These are phyloP conservation scores for Staurois parvus DNA, from an alignment of 2,797 vertebrate genomes.

Conservation along the genomic window DNA sequence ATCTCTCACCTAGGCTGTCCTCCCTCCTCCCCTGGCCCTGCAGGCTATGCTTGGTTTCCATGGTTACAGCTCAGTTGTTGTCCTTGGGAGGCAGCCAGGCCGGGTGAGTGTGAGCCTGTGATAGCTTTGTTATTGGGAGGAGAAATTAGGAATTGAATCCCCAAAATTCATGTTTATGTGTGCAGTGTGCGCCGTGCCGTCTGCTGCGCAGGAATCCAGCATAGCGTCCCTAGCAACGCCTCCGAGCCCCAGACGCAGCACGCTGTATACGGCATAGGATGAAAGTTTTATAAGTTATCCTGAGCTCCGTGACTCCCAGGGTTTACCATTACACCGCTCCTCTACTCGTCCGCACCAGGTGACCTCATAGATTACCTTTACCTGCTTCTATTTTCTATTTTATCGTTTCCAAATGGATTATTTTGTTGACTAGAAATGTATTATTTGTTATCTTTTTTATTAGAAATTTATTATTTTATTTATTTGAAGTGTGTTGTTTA, in stretches of 20 bases:
- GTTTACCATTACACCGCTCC: too few relatives aligned
- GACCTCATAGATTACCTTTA: too few relatives aligned
- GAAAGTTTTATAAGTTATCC: slow-evolving; percentile 25
- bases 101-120: background rate
- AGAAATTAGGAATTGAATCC: background rate
- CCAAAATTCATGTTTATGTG: background rate
- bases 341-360: too few relatives aligned
- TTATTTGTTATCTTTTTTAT: too few relatives aligned
- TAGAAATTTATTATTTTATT: too few relatives aligned
- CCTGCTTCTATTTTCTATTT: too few relatives aligned
- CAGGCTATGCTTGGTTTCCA: slow-evolving; percentile 45
- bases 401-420: too few relatives aligned
- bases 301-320: too few relatives aligned
- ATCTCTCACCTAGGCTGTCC: too few relatives aligned
- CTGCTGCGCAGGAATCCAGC: background rate
- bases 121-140: background rate
- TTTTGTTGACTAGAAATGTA: too few relatives aligned
- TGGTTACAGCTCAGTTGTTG: slow-evolving; percentile 30
- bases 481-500: too few relatives aligned
- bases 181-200: background rate
- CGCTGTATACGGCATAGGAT: background rate
- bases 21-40: slow-evolving; percentile 10
- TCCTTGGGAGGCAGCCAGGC: background rate
- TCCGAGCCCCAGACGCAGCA: background rate
- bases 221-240: slow-evolving; percentile 39